phyloP scores from a whole-genome alignment of 2,888 invertebrate species.

The Amaurobius ferox region DNA sequence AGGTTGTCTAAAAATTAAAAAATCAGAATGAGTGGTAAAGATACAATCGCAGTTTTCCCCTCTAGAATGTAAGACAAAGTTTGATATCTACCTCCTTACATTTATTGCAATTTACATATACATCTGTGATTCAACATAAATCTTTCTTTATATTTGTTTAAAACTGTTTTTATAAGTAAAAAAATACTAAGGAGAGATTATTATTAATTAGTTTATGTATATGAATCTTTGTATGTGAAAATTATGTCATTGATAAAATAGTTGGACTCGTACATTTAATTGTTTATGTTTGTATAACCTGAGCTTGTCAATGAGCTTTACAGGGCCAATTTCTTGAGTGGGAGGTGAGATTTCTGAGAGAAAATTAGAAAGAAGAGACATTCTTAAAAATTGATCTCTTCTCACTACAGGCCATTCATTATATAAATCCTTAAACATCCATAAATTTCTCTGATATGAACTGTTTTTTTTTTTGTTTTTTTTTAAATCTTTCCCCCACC shows the following conservation, averaged over 20 bases:
- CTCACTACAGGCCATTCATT: neutral
- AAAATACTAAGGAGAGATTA: too few species aligned
- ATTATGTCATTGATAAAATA: too few species aligned
- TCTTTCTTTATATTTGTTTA: neutral
- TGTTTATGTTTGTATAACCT: too few species aligned
- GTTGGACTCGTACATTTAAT: too few species aligned
- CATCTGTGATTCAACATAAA: neutral
- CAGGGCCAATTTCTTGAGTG: too few species aligned
- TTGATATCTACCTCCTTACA: too few species aligned
- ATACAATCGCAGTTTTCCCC: constrained; percentile 92
- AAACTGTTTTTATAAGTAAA: too few species aligned
- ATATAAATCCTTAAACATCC: neutral
- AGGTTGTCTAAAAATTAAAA: neutral
- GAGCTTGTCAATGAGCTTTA: too few species aligned
- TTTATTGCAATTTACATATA: neutral
- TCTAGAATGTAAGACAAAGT: constrained; percentile 95
- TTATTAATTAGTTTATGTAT: neutral
- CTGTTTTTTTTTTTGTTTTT: too few species aligned
- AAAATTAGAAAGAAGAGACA: too few species aligned
- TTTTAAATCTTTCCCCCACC: too few species aligned
- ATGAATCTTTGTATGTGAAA: neutral
- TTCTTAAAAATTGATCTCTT: neutral
- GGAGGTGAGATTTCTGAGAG: too few species aligned
- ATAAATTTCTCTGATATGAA: neutral
- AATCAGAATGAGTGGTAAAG: constrained; percentile 88